These are phyloP conservation scores for Dusona sp. DNA, from an alignment of 2,888 invertebrate species.

Conservation along the genomic window DNA sequence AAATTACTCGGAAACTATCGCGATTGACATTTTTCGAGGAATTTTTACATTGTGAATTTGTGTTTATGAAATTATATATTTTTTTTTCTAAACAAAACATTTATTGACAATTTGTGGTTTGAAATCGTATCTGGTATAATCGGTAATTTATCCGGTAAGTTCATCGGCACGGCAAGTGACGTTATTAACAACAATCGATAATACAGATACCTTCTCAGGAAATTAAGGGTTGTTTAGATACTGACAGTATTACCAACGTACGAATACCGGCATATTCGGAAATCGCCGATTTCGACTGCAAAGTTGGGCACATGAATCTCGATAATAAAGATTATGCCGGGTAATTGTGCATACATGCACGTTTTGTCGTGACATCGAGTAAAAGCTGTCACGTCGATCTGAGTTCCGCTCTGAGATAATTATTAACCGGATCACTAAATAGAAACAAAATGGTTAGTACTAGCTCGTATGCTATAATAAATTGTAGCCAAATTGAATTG, in stretches of 20 bases:
- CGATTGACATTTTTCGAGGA: not conserved
- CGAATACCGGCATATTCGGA: too few species aligned
- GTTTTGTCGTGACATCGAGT: not conserved
- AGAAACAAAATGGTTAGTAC: constrained; percentile 8
- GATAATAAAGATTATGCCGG: too few species aligned
- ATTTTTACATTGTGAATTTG: not conserved
- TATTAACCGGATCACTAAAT: not conserved
- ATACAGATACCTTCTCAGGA: not conserved
- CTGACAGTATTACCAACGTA: too few species aligned
- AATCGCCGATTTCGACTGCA: too few species aligned
- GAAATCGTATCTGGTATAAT: not conserved
- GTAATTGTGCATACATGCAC: too few species aligned
- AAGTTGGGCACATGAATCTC: too few species aligned
- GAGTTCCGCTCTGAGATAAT: not conserved
- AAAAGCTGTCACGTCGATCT: not conserved
- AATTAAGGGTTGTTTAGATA: not conserved
- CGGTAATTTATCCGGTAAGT: not conserved
- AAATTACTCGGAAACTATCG: not conserved
- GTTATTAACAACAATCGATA: not conserved
- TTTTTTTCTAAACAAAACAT: not conserved
- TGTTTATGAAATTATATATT: not conserved
- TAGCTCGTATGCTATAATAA: not conserved
- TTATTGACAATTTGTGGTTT: not conserved
- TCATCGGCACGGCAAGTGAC: not conserved
- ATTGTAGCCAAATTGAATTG: not conserved